Conservation (phyloP, 2,888 invertebrate genomes). For the Synanthedon andrenaeformis region DNA sequence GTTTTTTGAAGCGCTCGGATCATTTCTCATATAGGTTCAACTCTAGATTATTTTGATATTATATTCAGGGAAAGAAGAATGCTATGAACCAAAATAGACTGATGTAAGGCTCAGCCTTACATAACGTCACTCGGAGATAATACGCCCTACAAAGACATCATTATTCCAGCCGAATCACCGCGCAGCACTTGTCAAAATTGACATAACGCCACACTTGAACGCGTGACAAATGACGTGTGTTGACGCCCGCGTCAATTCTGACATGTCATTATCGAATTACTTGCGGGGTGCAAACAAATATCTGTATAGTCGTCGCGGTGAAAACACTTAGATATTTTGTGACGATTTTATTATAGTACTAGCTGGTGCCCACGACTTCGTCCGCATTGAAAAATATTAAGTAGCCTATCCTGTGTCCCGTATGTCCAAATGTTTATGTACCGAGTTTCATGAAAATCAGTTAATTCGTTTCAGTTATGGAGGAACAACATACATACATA, state of each 20-base stretch:
- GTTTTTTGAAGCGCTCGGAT: too few species aligned
- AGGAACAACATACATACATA: too few species aligned
- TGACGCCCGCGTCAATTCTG: not conserved
- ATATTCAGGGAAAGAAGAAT: too few species aligned
- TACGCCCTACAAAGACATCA: not conserved
- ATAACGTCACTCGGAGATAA: not conserved
- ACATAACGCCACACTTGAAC: constrained; percentile 3
- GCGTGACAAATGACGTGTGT: constrained; percentile 9
- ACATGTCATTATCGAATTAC: constrained; percentile 4
- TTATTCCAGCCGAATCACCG: not conserved
- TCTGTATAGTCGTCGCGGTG: not conserved
- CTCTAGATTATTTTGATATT: too few species aligned
- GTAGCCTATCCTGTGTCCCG: too few species aligned
- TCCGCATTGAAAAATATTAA: too few species aligned
- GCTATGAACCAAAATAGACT: too few species aligned
- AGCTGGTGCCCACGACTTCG: too few species aligned
- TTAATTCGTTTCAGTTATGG: too few species aligned
- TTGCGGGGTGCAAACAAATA: constrained; percentile 3
- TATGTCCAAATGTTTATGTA: too few species aligned
- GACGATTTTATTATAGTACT: not conserved
- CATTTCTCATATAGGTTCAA: too few species aligned
- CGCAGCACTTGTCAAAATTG: constrained; percentile 2
- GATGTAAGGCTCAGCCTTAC: not conserved
- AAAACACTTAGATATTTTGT: not conserved
- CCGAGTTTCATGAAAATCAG: too few species aligned